phyloP scores from a whole-genome alignment of 2,888 invertebrate species.

The Lasioglossum malachurum region DNA sequence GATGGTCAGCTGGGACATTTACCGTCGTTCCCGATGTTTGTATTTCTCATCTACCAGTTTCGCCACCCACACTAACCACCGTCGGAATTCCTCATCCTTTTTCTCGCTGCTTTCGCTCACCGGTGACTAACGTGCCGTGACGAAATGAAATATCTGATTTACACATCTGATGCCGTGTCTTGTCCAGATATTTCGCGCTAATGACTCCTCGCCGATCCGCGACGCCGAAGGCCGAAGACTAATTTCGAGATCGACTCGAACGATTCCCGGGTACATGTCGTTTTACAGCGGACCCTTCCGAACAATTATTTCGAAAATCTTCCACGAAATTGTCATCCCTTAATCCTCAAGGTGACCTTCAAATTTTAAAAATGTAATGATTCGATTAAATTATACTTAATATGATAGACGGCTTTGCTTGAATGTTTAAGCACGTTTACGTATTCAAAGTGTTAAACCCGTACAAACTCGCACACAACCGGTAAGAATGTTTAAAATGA shows the following conservation, averaged over 20 bases:
- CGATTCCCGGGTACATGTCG: constrained; percentile 2
- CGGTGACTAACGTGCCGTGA: constrained; percentile 71
- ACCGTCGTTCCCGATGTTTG: constrained; percentile 77
- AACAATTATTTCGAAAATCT: not conserved
- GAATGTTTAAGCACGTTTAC: no score
- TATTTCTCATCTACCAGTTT: constrained; percentile 82
- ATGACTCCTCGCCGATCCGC: constrained; percentile 35
- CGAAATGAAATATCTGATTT: constrained; percentile 78
- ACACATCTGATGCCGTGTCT: constrained; percentile 63
- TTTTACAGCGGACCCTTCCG: not conserved
- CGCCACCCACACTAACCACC: constrained; percentile 78
- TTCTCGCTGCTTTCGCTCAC: constrained; percentile 50
- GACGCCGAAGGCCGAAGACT: constrained; percentile 13
- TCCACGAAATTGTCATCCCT: not conserved
- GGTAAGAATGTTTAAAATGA: not conserved
- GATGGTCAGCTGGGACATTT: constrained; percentile 55
- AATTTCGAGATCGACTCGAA: constrained; percentile 29
- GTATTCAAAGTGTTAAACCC: no score
- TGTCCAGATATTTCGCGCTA: constrained; percentile 50
- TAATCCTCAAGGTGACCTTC: not conserved
- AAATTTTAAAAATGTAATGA: not conserved
- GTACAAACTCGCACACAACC: no score
- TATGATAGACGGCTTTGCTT: not conserved
- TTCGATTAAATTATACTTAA: not conserved
- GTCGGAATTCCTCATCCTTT: constrained; percentile 68